These are phyloP conservation scores for Nematostella vectensis DNA, from an alignment of 92 coral and sea anemone species.

Conservation along the genomic window DNA sequence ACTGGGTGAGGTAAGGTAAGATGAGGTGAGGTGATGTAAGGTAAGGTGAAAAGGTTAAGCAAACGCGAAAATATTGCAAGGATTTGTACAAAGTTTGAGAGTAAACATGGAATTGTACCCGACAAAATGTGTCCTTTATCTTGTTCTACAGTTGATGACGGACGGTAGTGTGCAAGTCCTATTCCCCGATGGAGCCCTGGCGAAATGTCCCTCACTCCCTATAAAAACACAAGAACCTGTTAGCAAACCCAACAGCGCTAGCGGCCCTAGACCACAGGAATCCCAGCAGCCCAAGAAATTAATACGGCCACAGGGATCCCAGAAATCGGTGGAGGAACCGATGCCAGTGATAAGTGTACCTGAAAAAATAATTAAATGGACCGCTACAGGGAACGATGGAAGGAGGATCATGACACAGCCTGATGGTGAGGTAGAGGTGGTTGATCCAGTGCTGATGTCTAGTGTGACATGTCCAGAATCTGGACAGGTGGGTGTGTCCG, in stretches of 20 bases:
- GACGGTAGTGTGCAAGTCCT: conserved; percentile 79
- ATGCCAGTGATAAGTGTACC: conserved; percentile 53
- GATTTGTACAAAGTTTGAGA: too few species aligned
- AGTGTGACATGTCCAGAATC: conserved; percentile 75
- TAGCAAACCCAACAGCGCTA: conserved; percentile 53
- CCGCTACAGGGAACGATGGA: conserved; percentile 72
- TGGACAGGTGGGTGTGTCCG: conserved; percentile 78
- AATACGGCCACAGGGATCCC: conserved; percentile 27
- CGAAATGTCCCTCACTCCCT: conserved; percentile 69
- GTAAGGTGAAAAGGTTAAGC: too few species aligned
- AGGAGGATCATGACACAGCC: conserved; percentile 49
- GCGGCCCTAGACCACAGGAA: conserved; percentile 37
- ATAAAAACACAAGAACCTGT: conserved; percentile 20
- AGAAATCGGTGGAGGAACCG: conserved; percentile 65
- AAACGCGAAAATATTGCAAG: too few species aligned
- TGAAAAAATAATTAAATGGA: conserved; percentile 71
- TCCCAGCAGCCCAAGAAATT: conserved; percentile 37
- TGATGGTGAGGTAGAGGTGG: conserved; percentile 52
- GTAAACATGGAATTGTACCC: too few species aligned
- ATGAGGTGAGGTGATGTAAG: too few species aligned
- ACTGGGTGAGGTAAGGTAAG: too few species aligned
- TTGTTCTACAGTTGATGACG: conserved; percentile 36
- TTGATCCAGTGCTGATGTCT: conserved; percentile 63
- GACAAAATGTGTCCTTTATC: too few species aligned
- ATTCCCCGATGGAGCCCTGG: conserved; percentile 81